Percentiles rank a stretch among this genome's conserved stretches.
These are phyloP conservation scores for Pipistrellus nathusii DNA, from an alignment of 2,797 vertebrate genomes.

Conservation along the genomic window DNA sequence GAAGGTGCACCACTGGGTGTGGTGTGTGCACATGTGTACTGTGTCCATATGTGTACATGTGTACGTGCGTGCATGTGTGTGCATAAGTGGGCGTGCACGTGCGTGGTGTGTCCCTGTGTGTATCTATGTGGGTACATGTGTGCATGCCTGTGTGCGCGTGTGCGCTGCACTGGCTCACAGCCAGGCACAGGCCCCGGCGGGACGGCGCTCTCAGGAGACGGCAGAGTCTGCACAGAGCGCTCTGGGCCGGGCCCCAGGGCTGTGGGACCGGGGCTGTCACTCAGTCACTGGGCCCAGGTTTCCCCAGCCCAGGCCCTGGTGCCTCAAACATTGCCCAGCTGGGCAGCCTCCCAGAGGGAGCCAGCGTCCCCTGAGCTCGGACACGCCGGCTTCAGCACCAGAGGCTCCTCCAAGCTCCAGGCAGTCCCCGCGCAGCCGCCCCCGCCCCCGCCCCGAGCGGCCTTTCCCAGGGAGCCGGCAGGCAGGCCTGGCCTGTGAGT, in stretches of 20 bases:
- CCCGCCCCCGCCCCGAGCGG: accelerated
- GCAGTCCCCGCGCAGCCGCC: accelerated
- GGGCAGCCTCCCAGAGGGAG: accelerated
- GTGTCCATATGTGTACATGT: not conserved
- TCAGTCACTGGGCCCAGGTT: not conserved
- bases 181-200: accelerated
- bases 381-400: accelerated
- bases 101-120: too few species aligned
- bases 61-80: too few species aligned
- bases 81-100: too few species aligned
- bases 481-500: not conserved
- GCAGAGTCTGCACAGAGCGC: accelerated
- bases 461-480: not conserved
- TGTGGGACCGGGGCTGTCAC: not conserved
- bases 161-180: too few species aligned
- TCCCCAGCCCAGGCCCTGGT: not conserved
- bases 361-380: accelerated
- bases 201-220: accelerated
- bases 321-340: accelerated
- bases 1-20: too few species aligned
- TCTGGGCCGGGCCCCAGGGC: not conserved
- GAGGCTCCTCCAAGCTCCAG: accelerated
- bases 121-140: too few species aligned
- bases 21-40: not conserved
- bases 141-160: not conserved